Base-by-base conservation (phyloP, 1,140 invertebrate species). In the Orchestia grillus region DNA sequence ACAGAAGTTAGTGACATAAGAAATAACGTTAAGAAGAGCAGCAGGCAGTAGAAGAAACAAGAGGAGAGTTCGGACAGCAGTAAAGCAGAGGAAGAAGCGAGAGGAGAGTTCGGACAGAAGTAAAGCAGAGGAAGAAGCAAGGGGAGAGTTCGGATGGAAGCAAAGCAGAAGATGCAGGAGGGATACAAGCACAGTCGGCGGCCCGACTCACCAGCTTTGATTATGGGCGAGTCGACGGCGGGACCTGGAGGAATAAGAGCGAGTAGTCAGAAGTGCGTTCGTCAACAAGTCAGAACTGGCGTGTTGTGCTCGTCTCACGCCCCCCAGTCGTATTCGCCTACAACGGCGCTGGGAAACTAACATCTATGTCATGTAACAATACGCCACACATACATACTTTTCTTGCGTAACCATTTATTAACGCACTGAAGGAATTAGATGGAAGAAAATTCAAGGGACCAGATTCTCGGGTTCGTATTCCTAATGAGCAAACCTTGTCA, bases 191-290 rank as follows among this genome's bases (percentile, higher is more conserved):
- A 90, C 23, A 90, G 43, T 77, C 62, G 88, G 43, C 11, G n/a
- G 43, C 0, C 44, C 40, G 40, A 45, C 92, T 94, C 44, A 94
- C 92, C 92, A 45, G 92, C 92, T 40, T 40, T 42, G 41, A 94
- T 94, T 19, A 94, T 94, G 44, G 92, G 92, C 4, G 92, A 94
- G 44, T 94, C 92, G 43, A 94, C 92, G 40, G 92, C 92, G 11
- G 92, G 92, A 44, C 92, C 92, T 94, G 92, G 44, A 91, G 11
- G 11, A 91, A 91, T 8, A 41, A 91, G 44, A 77, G 62, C 28
- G 62, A 28, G 62, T 77, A 28, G 62, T 77, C 62, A 77, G 11
- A 77, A 77, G 62, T 23, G 62, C 15, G 28, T 19, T 28, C 28
- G 62, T 77, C 62, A 77, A 77, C 28, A 36, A 3, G 62, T 77